A percentile compares a stretch with the other conserved stretches of the same genome.
Conservation (phyloP, 2,797 vertebrate genomes). For the Leuciscus waleckii region DNA sequence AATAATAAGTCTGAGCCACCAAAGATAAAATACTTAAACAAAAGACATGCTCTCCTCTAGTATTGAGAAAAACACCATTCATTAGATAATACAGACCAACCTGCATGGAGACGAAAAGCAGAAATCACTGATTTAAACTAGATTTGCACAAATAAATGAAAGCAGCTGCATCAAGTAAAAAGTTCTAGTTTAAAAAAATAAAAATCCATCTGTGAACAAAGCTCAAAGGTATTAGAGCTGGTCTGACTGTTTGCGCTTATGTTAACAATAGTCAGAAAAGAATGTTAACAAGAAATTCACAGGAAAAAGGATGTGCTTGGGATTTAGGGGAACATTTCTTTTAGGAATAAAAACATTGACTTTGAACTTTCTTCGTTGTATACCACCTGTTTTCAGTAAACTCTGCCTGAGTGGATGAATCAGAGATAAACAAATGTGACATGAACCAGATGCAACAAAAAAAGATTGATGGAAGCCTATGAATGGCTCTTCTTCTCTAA, state of each 20-base stretch:
- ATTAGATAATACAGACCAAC: conserved; percentile 8
- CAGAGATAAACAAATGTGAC: conserved; percentile 22
- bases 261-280: background rate
- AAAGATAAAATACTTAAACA: background rate
- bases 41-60: background rate
- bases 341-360: conserved; percentile 20
- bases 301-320: background rate
- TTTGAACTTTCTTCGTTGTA: conserved; percentile 8
- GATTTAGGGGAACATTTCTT: background rate
- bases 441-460: background rate
- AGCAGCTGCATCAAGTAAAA: background rate
- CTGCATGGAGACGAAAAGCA: background rate
- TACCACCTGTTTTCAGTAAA: conserved; percentile 23
- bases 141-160: background rate
- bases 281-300: conserved; percentile 3
- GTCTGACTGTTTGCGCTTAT: background rate
- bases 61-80: background rate
- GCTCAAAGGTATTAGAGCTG: background rate
- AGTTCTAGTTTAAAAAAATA: background rate
- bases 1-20: background rate
- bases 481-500: background rate
- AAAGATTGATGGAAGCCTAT: background rate
- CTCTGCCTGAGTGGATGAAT: background rate
- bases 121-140: background rate
- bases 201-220: background rate